Percentiles rank a stretch among this genome's conserved stretches.
These are phyloP conservation scores for Tromatobia lineatoria DNA, from an alignment of 2,888 invertebrate genomes.

Conservation along the genomic window DNA sequence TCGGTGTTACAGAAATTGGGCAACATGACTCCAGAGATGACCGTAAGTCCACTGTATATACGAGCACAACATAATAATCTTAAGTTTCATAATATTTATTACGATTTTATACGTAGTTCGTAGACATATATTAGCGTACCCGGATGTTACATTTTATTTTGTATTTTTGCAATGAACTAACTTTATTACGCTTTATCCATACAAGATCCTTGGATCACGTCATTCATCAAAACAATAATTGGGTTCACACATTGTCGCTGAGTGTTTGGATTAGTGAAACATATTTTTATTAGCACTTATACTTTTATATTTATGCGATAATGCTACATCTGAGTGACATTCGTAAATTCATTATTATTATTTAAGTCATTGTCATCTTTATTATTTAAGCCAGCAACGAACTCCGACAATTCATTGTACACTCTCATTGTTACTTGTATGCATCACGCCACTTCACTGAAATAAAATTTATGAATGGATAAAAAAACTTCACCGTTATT, in stretches of 20 bases:
- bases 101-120: slow-evolving; percentile 9
- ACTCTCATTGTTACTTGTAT: slow-evolving; percentile 49
- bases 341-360: slow-evolving; percentile 32
- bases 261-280: slow-evolving; percentile 1
- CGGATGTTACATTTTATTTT: not conserved
- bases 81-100: slow-evolving; percentile 18
- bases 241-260: not conserved
- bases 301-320: slow-evolving; percentile 14
- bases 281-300: slow-evolving; percentile 2
- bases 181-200: not conserved
- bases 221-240: slow-evolving; percentile 1
- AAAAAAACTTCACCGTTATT: slow-evolving; percentile 38
- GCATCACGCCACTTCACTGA: slow-evolving; percentile 52
- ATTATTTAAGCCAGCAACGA: slow-evolving; percentile 37
- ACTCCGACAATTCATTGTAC: slow-evolving; percentile 48
- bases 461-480: slow-evolving; percentile 55
- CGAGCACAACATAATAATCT: slow-evolving; percentile 72
- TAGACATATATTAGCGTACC: not conserved
- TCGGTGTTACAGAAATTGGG: slow-evolving; percentile 85
- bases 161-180: not conserved
- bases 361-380: slow-evolving; percentile 28
- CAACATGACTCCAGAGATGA: slow-evolving; percentile 85
- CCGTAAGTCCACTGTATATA: slow-evolving; percentile 85
- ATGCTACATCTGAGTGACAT: slow-evolving; percentile 3
- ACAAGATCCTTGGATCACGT: not conserved